These are phyloP conservation scores for Cephus rjabovi DNA, from an alignment of 2,888 invertebrate genomes.

Conservation along the genomic window DNA sequence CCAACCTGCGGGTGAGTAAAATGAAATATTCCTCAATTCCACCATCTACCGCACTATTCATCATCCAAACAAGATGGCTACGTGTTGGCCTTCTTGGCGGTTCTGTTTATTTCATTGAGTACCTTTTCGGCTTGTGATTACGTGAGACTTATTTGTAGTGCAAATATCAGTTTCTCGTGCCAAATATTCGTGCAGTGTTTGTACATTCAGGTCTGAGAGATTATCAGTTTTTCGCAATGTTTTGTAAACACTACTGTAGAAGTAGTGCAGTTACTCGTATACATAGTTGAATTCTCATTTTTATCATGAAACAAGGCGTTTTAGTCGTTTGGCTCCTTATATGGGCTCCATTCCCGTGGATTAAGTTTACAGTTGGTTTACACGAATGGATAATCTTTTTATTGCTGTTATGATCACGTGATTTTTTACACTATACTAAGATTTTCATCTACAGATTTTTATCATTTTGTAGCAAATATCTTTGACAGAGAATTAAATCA, in stretches of 20 bases:
- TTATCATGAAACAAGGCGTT: neutral
- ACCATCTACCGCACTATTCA: constrained; percentile 11
- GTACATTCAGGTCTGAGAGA: neutral
- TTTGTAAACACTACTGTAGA: constrained; percentile 11
- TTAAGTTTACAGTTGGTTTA: neutral
- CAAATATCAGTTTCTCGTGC: neutral
- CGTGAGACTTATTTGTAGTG: neutral
- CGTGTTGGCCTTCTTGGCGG: constrained; percentile 36
- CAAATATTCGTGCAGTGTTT: neutral
- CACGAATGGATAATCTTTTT: neutral
- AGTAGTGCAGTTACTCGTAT: neutral
- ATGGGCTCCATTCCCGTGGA: neutral
- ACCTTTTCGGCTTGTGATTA: constrained; percentile 15
- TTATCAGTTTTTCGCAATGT: constrained; percentile 5
- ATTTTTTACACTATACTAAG: neutral
- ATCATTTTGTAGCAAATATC: neutral
- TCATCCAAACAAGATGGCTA: constrained; percentile 54
- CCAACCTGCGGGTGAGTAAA: constrained; percentile 13
- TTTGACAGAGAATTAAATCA: neutral
- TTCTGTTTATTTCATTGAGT: constrained; percentile 46
- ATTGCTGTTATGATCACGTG: neutral
- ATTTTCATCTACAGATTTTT: neutral
- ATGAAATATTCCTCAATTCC: neutral
- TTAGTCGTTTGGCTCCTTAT: neutral
- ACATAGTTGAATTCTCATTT: neutral